Percentiles rank a stretch among this genome's conserved stretches.
These are phyloP conservation scores for Ceratitis capitata DNA, from an alignment of 1,140 invertebrate genomes.

Conservation along the genomic window DNA sequence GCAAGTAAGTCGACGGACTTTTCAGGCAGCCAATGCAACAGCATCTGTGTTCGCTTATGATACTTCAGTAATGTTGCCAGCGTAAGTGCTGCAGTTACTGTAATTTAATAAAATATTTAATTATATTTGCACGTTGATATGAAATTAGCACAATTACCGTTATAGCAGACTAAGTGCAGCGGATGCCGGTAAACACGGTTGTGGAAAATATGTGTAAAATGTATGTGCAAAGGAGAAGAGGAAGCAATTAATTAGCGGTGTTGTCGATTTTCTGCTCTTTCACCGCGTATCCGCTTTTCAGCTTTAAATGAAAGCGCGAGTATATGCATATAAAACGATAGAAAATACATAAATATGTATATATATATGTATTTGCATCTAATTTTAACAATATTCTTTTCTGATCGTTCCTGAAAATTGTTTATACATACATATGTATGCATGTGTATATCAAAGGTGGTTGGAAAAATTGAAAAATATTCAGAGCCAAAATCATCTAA, in stretches of 20 bases:
- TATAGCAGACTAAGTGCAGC: background rate
- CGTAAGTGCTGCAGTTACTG: background rate
- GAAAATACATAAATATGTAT: no score
- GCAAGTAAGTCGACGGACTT: background rate
- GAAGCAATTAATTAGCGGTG: background rate
- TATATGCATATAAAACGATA: no score
- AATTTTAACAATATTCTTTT: no score
- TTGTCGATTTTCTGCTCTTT: background rate
- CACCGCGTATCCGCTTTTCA: background rate
- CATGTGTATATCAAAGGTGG: no score
- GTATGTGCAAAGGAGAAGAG: background rate
- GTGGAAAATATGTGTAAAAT: background rate
- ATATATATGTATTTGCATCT: no score
- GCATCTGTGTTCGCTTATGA: background rate
- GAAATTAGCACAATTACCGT: background rate
- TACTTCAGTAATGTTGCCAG: background rate
- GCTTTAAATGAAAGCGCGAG: background rate
- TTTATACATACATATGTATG: no score
- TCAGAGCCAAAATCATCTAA: no score
- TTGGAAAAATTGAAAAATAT: no score
- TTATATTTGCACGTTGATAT: slow-evolving; percentile 14
- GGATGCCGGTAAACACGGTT: background rate
- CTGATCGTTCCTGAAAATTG: no score
- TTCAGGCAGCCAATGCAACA: background rate
- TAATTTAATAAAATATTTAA: slow-evolving; percentile 21